Base-by-base conservation (phyloP, 2,797 vertebrate genomes). In the Okamejei kenojei region DNA sequence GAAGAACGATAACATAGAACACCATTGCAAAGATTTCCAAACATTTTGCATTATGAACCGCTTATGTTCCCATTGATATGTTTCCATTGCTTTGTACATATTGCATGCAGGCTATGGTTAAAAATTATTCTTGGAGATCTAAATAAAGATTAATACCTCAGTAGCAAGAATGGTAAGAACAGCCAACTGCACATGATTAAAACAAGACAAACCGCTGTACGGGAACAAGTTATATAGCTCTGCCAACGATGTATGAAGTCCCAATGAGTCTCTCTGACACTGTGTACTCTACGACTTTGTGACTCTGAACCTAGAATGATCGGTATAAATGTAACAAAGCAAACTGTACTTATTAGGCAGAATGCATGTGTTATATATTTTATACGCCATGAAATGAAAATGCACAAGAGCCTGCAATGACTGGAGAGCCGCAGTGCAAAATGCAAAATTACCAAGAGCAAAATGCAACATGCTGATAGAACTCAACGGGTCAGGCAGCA, bases 11-110 rank as follows among this genome's bases (percentile, higher is more conserved):
- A 35, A 32, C 17, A n/a, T 32, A 32, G 21, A 65, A 68, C 61
- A 88, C n/a, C n/a, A 61, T 61, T 84, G n/a, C 81, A 68, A 63
- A 88, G 21, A 32, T 63, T 88, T 65, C 11, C n/a, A 88, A 88
- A 61, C 58, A 15, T 63, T 86, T 63, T 63, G 54, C 68, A 32
- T 68, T 88, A n/a, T 35, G n/a, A 68, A 63, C 17, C 4, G 35
- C 84, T 88, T 32, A 84, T 84, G 23, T 84, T 61, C 29, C 61
- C 29, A 86, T 74, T 74, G 71, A 26, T 65, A 88, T 86, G 29
- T 65, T 65, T 11, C 58, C 58, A 86, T 88, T 32, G n/a, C 29
- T 88, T 32, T 88, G 15, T 58, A 32, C 58, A 63, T 86, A 86
- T 61, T 86, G 58, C 58, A 88, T 86, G 58, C 58, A 88, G 63